These are phyloP conservation scores for Dryococelus australis DNA, from an alignment of 2,888 invertebrate genomes.

Conservation along the genomic window DNA sequence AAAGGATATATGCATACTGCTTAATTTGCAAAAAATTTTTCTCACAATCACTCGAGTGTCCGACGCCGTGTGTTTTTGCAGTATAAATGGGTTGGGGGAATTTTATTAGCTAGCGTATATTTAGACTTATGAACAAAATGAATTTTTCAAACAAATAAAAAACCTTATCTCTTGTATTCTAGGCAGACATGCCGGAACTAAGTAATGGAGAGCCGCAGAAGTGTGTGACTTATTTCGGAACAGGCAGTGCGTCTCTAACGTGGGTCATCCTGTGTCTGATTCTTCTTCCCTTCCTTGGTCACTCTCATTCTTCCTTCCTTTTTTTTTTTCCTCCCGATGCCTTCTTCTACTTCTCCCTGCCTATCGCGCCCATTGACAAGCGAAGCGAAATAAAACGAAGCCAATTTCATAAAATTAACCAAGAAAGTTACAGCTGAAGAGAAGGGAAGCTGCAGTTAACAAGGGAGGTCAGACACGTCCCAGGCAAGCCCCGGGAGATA, in stretches of 20 bases:
- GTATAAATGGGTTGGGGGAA: too few species aligned
- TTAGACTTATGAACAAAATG: too few species aligned
- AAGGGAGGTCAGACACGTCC: constrained; percentile 2
- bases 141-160: too few species aligned
- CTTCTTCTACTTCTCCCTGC: neutral
- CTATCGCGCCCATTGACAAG: neutral
- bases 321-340: neutral
- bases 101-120: too few species aligned
- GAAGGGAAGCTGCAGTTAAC: constrained; percentile 7
- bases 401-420: constrained; percentile 16
- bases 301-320: neutral
- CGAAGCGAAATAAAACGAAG: constrained; percentile 11
- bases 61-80: too few species aligned
- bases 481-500: neutral
- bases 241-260: neutral
- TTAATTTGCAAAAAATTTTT: too few species aligned
- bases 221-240: neutral
- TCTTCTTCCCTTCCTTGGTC: neutral
- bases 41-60: too few species aligned
- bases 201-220: too few species aligned
- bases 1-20: too few species aligned
- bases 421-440: constrained; percentile 1
- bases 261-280: neutral
- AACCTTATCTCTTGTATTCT: too few species aligned
- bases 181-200: too few species aligned